These are phyloP conservation scores for Zaprionus ornatus DNA, from an alignment of 1,140 invertebrate species.

Conservation along the genomic window DNA sequence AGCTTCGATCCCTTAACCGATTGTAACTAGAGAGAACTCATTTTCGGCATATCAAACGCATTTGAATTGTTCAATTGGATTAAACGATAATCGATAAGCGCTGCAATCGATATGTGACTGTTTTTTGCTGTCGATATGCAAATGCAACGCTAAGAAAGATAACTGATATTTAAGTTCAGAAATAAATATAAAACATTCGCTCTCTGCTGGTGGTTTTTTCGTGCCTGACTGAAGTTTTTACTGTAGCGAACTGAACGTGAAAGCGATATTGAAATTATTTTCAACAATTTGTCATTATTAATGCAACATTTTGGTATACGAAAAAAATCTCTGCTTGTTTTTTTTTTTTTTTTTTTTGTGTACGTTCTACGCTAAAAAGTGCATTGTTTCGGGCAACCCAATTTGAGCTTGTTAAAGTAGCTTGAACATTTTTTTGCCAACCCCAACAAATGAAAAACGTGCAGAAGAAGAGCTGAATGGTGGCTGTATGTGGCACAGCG, in stretches of 20 bases:
- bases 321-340: background rate
- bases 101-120: no score
- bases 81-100: no score
- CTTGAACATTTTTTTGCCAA: background rate
- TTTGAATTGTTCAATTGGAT: no score
- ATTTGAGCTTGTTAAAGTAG: slow-evolving; percentile 7
- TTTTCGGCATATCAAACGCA: background rate
- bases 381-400: slow-evolving; percentile 4
- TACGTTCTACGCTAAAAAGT: background rate
- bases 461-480: background rate
- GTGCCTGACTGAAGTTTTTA: background rate
- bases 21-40: background rate
- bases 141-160: no score
- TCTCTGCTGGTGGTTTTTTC: no score
- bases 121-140: no score
- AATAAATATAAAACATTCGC: background rate
- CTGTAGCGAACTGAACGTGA: background rate
- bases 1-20: background rate
- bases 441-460: background rate
- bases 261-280: background rate
- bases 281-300: slow-evolving; percentile 3
- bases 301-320: background rate
- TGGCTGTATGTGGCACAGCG: background rate
- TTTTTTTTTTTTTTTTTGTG: no score
- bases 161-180: background rate